Base-by-base conservation (phyloP, 2,113 vertebrate species). In the Alces alces region DNA sequence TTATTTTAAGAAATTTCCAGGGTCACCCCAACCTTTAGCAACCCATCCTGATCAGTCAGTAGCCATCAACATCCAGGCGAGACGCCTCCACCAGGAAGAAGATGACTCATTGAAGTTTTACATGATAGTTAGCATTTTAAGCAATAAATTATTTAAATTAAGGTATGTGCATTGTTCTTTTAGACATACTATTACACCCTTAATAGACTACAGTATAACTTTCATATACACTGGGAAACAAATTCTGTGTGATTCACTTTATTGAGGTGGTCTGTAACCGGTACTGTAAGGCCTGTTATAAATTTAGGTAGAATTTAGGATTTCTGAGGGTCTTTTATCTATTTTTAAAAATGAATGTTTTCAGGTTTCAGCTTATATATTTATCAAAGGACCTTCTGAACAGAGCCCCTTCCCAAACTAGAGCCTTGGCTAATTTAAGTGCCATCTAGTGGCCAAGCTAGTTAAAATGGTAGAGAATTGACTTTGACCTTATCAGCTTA, bases 391-490 rank as follows among this genome's bases (percentile, higher is more conserved):
- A 55, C 47, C 86, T 57, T 90, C 50, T 52, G 47, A 85, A 83
- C 33, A 57, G 17, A 61, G n/a, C 10, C 19, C 52, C 80, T 93
- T 90, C 47, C 60, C 50, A 93, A 21, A 89, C 27, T 86, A 78
- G 64, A 86, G 79, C 12, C 19, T 28, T 17, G 55, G 43, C 55
- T 93, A 89, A 90, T 97, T 39, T 15, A 97, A 87, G 76, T 84
- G 90, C 92, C 90, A 96, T 84, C 73, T 97, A 95, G 97, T 93
- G 89, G 89, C n/a, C 58, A 95, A 86, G 57, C 16, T 73, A 79
- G 54, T 85, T 88, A 82, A 89, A 83, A 88, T 94, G 14, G 39
- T 66, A 55, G n/a, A 54, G 58, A 91, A 78, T 83, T 91, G 50
- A 96, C 96, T 89, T 98, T 95, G 45, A 39, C 61, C 15, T 92